These are phyloP conservation scores for Andinoacara biseriatus DNA, from an alignment of 2,113 vertebrate genomes.

Conservation along the genomic window DNA sequence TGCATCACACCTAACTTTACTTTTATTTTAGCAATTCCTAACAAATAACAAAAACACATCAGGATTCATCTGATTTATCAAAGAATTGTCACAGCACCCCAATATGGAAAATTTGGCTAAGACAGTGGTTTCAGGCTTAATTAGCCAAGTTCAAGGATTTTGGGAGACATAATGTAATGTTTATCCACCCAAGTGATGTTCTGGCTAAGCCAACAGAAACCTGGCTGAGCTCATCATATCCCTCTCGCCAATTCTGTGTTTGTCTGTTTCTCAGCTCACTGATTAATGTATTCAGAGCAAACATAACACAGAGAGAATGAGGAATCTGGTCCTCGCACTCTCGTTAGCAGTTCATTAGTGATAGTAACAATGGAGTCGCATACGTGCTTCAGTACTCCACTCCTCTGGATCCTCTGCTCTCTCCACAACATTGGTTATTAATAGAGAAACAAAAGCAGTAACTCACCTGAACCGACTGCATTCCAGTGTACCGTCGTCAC, in stretches of 20 bases:
- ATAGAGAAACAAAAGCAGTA: slow-evolving; percentile 50
- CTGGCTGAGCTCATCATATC: slow-evolving; percentile 46
- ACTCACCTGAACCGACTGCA: slow-evolving; percentile 67
- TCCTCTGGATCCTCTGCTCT: slow-evolving; percentile 15
- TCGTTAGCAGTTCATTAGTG: slow-evolving; percentile 61
- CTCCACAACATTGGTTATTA: slow-evolving; percentile 39
- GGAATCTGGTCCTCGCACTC: slow-evolving; percentile 20
- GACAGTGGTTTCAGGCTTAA: slow-evolving; percentile 33
- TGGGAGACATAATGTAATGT: slow-evolving; percentile 40
- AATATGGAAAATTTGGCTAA: slow-evolving; percentile 51
- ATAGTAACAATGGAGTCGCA: slow-evolving; percentile 37
- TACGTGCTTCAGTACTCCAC: slow-evolving; percentile 7
- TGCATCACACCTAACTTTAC: background rate
- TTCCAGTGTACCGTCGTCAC: slow-evolving; percentile 41
- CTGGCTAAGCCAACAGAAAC: slow-evolving; percentile 52
- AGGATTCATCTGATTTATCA: slow-evolving; percentile 18
- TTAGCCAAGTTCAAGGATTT: slow-evolving; percentile 53
- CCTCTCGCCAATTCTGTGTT: slow-evolving; percentile 46
- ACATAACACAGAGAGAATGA: slow-evolving; percentile 34
- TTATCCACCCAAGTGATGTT: slow-evolving; percentile 55
- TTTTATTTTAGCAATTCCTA: slow-evolving; percentile 34
- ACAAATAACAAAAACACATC: slow-evolving; percentile 35
- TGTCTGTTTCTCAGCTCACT: slow-evolving; percentile 54
- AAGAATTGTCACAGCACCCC: slow-evolving; percentile 39
- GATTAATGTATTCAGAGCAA: slow-evolving; percentile 64